Conservation (phyloP, 64 coral and sea anemone species). For the Catalaphyllia jardinei region DNA sequence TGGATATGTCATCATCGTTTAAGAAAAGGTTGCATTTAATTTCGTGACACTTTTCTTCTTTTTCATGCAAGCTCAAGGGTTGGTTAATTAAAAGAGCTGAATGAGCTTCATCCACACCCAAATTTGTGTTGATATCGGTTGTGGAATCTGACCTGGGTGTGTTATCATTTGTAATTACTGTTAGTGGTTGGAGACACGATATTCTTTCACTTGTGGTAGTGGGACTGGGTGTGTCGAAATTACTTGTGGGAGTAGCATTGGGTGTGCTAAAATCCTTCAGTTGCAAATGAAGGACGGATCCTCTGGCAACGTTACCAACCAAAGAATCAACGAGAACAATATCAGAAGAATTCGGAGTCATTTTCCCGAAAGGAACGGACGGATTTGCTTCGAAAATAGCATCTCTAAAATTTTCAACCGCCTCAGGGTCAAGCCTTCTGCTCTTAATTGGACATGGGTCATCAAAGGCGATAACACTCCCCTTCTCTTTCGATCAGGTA, state of each 20-base stretch:
- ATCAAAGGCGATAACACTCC: conserved; percentile 55
- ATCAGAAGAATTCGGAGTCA: conserved; percentile 9
- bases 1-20: conserved; percentile 32
- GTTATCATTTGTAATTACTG: background rate
- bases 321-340: no score
- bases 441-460: background rate
- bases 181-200: conserved; percentile 37
- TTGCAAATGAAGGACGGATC: no score
- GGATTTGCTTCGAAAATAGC: background rate
- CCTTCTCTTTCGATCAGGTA: conserved; percentile 59
- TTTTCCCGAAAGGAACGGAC: conserved; percentile 43
- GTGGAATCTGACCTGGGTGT: background rate
- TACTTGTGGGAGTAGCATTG: no score
- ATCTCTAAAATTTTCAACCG: background rate
- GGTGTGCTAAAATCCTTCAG: no score
- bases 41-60: conserved; percentile 47
- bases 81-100: conserved; percentile 25
- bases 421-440: background rate
- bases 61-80: conserved; percentile 63
- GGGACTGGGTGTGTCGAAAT: background rate
- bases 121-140: background rate
- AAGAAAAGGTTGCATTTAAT: conserved; percentile 58
- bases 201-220: conserved; percentile 5
- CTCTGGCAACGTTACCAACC: background rate
- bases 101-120: background rate